Conservation (phyloP, 2,113 vertebrate species). For the Sminthopsis crassicaudata region DNA sequence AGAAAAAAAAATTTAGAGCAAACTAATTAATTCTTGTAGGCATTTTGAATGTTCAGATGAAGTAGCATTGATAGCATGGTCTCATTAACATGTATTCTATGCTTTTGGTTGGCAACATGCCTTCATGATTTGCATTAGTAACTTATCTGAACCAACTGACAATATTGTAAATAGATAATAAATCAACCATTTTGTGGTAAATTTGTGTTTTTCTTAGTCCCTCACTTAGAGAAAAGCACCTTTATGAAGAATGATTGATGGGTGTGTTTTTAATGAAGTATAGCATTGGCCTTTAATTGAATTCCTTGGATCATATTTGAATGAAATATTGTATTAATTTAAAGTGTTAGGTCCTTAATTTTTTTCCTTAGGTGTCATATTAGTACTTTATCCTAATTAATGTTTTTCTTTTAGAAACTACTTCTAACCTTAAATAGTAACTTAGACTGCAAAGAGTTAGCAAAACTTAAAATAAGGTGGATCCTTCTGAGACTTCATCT, state of each 20-base stretch:
- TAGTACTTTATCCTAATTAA: slow-evolving; percentile 57
- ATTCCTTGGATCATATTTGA: slow-evolving; percentile 43
- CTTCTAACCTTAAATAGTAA: slow-evolving; percentile 57
- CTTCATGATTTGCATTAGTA: slow-evolving; percentile 3
- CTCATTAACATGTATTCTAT: not conserved
- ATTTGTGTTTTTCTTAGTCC: not conserved
- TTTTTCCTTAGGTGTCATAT: slow-evolving; percentile 19
- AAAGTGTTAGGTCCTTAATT: slow-evolving; percentile 21
- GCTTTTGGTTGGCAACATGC: slow-evolving; percentile 14
- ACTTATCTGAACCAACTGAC: not conserved
- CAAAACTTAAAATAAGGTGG: slow-evolving; percentile 23
- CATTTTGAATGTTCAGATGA: slow-evolving; percentile 36
- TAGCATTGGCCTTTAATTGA: slow-evolving; percentile 5
- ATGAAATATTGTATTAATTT: slow-evolving; percentile 50
- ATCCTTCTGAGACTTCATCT: slow-evolving; percentile 27
- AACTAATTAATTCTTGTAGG: slow-evolving; percentile 54
- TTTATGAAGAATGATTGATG: slow-evolving; percentile 5
- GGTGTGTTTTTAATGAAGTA: slow-evolving; percentile 18
- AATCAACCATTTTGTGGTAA: not conserved
- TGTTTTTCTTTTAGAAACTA: slow-evolving; percentile 64
- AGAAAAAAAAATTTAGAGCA: slow-evolving; percentile 46
- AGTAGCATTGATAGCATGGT: not conserved
- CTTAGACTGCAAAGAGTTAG: slow-evolving; percentile 34
- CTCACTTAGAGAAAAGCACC: slow-evolving; percentile 9
- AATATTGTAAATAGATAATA: not conserved